Percentiles rank a stretch among this genome's conserved stretches.
Evolutionary conservation across 2,888 invertebrate genomes (phyloP).

Genomic region (Anarsia innoxiella): DNA sequence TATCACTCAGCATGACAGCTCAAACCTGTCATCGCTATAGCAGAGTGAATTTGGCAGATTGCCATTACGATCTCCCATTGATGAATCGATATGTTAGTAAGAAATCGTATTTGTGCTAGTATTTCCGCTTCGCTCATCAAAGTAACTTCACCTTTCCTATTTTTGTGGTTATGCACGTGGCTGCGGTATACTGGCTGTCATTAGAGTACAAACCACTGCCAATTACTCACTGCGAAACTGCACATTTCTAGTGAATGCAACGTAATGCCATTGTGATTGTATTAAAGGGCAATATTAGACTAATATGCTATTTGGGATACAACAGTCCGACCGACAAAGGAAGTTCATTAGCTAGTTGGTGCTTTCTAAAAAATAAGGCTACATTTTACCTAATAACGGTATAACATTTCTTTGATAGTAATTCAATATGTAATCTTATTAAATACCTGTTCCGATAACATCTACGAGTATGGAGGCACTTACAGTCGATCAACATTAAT

Average conservation of each 20-base stretch:
- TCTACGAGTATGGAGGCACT: too few relatives aligned
- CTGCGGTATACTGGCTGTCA: conserved; percentile 39
- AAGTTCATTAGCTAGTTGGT: too few relatives aligned
- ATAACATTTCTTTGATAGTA: too few relatives aligned
- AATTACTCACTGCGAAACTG: conserved; percentile 43
- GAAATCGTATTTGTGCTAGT: background rate
- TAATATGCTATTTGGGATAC: too few relatives aligned
- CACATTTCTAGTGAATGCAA: conserved; percentile 36
- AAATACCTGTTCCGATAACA: too few relatives aligned
- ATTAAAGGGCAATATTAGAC: conserved; percentile 40
- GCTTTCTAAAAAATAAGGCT: too few relatives aligned
- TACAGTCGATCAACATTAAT: too few relatives aligned
- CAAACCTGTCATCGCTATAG: conserved; percentile 9
- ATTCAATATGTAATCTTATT: too few relatives aligned
- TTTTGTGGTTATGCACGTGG: conserved; percentile 33
- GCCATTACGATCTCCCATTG: conserved; percentile 12
- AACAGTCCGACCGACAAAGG: too few relatives aligned
- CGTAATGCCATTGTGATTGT: conserved; percentile 31
- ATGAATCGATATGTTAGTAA: conserved; percentile 10
- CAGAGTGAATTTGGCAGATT: conserved; percentile 8
- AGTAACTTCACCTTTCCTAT: conserved; percentile 11
- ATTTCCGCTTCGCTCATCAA: conserved; percentile 1
- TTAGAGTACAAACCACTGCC: conserved; percentile 40
- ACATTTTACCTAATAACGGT: too few relatives aligned
- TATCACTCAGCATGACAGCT: conserved; percentile 8